Base-by-base conservation (phyloP, 2,888 invertebrate species). In the Eupithecia subfuscata region DNA sequence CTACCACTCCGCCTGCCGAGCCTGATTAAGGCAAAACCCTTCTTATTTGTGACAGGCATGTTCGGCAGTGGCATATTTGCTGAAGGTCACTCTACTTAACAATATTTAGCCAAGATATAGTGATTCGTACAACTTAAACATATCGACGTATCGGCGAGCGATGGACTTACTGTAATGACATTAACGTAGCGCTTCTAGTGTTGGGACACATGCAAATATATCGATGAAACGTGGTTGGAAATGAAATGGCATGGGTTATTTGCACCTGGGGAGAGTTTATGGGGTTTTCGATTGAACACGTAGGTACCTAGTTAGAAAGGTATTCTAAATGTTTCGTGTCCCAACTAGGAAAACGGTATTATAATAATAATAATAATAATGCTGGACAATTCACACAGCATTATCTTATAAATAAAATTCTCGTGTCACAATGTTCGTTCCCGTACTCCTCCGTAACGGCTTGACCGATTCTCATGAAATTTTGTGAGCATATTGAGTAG, bases 111-210 rank as follows among this genome's bases (percentile, higher is more conserved):
- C 45, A 65, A 75, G 69, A 74, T 70, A 77, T 78, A 80, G 78
- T 80, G 84, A 84, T 84, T 84, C 81, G 82, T 85, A 86, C 82
- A 90, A 90, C 88, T 89, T 88, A 90, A 90, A 89, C 89, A 89
- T 89, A 90, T 90, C 88, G 89, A 89, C 88, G 87, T 87, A 88
- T 85, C 83, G 88, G 83, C 85, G 84, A 85, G 81, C 88, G 87
- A 84, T 83, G 84, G 90, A 90, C 92, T 91, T 92, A 93, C 92
- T 88, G 90, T 94, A 94, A 94, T 94, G 89, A 87, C 90, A 94
- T 94, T 94, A 94, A 86, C 89, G 89, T 86, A 84, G 86, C 81
- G 64, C 73, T 73, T 75, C 63, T 77, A 92, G 91, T 84, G 92
- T 83, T 83, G 92, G 73, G 81, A 75, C 56, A 52, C 65, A 43